Base-by-base conservation (phyloP, 1,140 invertebrate species). In the Cyclina sinensis region DNA sequence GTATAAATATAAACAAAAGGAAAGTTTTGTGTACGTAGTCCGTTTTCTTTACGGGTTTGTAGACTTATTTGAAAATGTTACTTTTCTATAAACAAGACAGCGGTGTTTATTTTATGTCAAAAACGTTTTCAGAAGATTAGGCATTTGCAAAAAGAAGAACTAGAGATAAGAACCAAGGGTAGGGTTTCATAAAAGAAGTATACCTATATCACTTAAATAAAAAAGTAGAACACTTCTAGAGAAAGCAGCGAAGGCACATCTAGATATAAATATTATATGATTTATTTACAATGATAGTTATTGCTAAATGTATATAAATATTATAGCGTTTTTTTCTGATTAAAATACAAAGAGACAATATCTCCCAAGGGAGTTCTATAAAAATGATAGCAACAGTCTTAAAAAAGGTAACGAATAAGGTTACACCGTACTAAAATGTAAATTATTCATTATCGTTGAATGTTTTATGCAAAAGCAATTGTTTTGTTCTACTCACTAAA, bases 231-330 rank as follows among this genome's bases (percentile, higher is more conserved):
- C 57, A 62, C 57, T 4, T 70, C 65, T 70, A 70, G 65, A 70
- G 27, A 30, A 37, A 70, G 4, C 32, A 70, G 35, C 32, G 48
- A 48, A 76, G 73, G 73, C 73, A 76, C 73, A 14, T 27, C 24
- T 48, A 48, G 12, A 43, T 43, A 76, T 76, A 76, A 76, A 76
- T 76, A 76, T 30, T 48, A 76, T 46, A 76, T 76, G 73, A 48
- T 27, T n/a, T 48, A 48, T 76, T 76, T 76, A 76, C 73, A 76
- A 76, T 76, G 73, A n/a, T 76, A 76, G 7, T 27, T 70, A 70
- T 37, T 2, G 32, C 27, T 76, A 46, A 16, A 51, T n/a, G 9
- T 27, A n/a, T 48, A 76, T 76, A 24, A 46, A 48, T 76, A 76
- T 27, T 14, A 48, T 43, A 46, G 21, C 27, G 16, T 76, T 24